Percentiles rank a stretch among this genome's conserved stretches.
These are phyloP conservation scores for Tadarida brasiliensis DNA, from an alignment of 2,797 vertebrate species.

Conservation along the genomic window DNA sequence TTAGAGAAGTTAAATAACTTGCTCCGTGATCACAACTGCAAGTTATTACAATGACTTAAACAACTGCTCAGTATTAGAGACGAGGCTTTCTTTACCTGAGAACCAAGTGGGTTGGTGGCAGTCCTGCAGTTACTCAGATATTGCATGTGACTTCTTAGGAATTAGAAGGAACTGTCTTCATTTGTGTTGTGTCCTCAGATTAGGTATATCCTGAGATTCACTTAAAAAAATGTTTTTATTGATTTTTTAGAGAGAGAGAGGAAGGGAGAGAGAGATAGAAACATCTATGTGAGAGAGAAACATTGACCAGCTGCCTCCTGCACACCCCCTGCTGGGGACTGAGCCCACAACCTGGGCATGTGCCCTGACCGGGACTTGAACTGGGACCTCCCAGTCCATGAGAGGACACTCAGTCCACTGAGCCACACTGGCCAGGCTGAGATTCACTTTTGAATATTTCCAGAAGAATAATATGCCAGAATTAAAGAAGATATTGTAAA, in stretches of 20 bases:
- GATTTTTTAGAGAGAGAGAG: too few relatives aligned
- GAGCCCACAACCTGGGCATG: too few relatives aligned
- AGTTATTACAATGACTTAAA: not conserved
- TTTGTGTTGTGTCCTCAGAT: not conserved
- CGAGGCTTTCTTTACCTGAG: not conserved
- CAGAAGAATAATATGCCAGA: not conserved
- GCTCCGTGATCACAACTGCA: not conserved
- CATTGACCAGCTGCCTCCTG: too few relatives aligned
- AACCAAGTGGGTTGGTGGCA: not conserved
- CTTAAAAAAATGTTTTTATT: not conserved
- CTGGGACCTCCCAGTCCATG: too few relatives aligned
- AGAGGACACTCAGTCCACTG: too few relatives aligned
- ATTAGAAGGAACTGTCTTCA: not conserved
- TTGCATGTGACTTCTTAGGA: not conserved
- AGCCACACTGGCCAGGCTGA: too few relatives aligned
- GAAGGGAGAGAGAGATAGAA: too few relatives aligned
- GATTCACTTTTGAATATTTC: not conserved
- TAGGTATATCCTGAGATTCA: not conserved
- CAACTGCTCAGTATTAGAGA: not conserved
- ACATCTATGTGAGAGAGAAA: too few relatives aligned
- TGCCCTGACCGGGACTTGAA: too few relatives aligned
- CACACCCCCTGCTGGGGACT: too few relatives aligned
- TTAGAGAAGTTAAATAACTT: not conserved
- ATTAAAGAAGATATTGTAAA: conserved; percentile 51
- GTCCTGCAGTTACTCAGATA: not conserved